Conservation (phyloP, 2,888 invertebrate genomes). For the Lucinisca nassula region DNA sequence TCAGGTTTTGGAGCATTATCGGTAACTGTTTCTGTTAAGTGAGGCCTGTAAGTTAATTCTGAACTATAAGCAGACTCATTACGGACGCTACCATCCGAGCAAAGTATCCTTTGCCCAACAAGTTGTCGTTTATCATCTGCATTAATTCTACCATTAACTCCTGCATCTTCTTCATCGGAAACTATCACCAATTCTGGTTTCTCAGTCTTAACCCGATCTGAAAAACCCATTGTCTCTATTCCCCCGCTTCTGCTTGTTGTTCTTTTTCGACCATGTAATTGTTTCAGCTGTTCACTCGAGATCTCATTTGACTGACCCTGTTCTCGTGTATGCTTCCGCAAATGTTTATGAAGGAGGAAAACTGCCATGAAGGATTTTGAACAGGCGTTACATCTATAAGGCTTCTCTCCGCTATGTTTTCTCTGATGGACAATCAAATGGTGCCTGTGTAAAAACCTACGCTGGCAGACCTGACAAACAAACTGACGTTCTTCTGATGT, state of each 20-base stretch:
- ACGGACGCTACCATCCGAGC: not conserved
- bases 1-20: not conserved
- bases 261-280: slow-evolving; percentile 51
- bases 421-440: slow-evolving; percentile 67
- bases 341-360: slow-evolving; percentile 68
- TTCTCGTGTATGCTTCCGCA: slow-evolving; percentile 64
- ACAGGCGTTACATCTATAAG: slow-evolving; percentile 65
- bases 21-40: not conserved
- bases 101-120: not conserved
- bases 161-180: not conserved
- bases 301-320: slow-evolving; percentile 51
- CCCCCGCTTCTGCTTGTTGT: not conserved
- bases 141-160: not conserved
- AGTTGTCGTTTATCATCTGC: not conserved
- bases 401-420: slow-evolving; percentile 69
- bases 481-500: slow-evolving; percentile 64
- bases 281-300: slow-evolving; percentile 55
- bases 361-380: slow-evolving; percentile 68
- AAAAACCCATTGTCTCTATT: not conserved
- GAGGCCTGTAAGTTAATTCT: not conserved
- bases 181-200: not conserved
- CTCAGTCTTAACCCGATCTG: not conserved
- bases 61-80: not conserved
- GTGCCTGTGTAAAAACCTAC: slow-evolving; percentile 64
- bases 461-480: slow-evolving; percentile 55